phyloP scores from a whole-genome alignment of 2,797 vertebrate species.

The Brachyrhaphis roseni region DNA sequence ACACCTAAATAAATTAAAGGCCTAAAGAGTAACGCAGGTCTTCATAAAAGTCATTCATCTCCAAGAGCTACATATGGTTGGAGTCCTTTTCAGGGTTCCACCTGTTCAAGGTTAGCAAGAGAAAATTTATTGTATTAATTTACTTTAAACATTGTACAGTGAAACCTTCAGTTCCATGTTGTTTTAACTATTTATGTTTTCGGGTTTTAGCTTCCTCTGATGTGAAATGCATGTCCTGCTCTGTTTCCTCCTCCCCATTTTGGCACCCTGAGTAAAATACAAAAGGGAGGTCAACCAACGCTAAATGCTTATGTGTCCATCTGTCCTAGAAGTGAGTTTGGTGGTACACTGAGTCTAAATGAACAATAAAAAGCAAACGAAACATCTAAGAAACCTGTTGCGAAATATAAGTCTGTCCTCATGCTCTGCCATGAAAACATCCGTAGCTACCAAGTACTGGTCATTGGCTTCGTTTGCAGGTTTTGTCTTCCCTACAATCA shows the following conservation, averaged over 20 bases:
- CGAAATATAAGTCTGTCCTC: conserved; percentile 67
- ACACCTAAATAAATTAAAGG: conserved; percentile 61
- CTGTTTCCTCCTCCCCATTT: conserved; percentile 81
- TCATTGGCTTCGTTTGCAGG: conserved; percentile 56
- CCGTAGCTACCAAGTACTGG: conserved; percentile 65
- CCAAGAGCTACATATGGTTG: conserved; percentile 61
- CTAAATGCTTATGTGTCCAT: conserved; percentile 55
- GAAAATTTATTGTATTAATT: conserved; percentile 49
- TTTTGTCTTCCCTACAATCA: conserved; percentile 50
- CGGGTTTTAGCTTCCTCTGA: conserved; percentile 51
- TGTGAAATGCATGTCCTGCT: conserved; percentile 70
- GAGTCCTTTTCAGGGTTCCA: conserved; percentile 49
- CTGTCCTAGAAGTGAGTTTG: conserved; percentile 57
- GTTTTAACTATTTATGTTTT: background rate
- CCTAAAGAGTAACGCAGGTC: conserved; percentile 65
- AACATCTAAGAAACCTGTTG: conserved; percentile 65
- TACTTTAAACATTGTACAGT: conserved; percentile 44
- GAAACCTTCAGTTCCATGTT: conserved; percentile 34
- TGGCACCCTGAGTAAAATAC: conserved; percentile 88
- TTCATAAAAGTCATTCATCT: conserved; percentile 65
- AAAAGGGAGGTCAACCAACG: conserved; percentile 79
- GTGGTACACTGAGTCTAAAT: conserved; percentile 71
- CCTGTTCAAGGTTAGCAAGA: conserved; percentile 43
- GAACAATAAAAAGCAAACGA: conserved; percentile 39
- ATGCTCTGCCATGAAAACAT: conserved; percentile 72